Conservation (phyloP, 2,888 invertebrate genomes). For the Laspeyria flexula region DNA sequence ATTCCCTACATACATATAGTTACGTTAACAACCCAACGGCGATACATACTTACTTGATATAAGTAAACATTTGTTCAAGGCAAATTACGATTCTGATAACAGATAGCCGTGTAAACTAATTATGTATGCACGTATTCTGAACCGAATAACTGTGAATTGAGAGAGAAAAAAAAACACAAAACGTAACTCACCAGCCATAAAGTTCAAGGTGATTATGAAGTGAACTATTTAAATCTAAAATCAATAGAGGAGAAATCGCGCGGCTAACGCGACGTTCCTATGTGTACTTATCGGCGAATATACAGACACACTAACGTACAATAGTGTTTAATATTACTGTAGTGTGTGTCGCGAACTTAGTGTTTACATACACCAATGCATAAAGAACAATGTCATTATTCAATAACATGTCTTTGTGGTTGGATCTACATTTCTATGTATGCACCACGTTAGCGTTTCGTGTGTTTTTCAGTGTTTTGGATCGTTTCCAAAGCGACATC, state of each 20-base stretch:
- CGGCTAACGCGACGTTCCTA: constrained; percentile 66
- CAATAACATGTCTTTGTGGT: constrained; percentile 59
- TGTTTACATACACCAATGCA: constrained; percentile 75
- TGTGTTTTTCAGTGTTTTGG: constrained; percentile 57
- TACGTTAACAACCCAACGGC: constrained; percentile 31
- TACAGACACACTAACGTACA: constrained; percentile 57
- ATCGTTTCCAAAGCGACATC: constrained; percentile 45
- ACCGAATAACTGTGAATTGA: constrained; percentile 32
- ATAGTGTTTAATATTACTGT: constrained; percentile 41
- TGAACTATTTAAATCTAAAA: constrained; percentile 70
- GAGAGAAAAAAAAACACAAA: constrained; percentile 25
- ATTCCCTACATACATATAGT: constrained; percentile 28
- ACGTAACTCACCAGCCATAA: constrained; percentile 78
- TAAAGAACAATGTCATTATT: constrained; percentile 78
- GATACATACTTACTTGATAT: constrained; percentile 30
- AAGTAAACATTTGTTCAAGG: constrained; percentile 56
- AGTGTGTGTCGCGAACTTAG: constrained; percentile 54
- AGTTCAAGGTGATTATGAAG: constrained; percentile 71
- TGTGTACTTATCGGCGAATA: constrained; percentile 71
- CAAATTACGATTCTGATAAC: constrained; percentile 51
- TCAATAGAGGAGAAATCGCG: constrained; percentile 79
- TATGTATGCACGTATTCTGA: constrained; percentile 38
- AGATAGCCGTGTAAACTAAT: constrained; percentile 45
- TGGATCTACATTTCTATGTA: constrained; percentile 62
- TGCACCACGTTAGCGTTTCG: constrained; percentile 45